A percentile compares a stretch with the other conserved stretches of the same genome.
Conservation (phyloP, 2,113 vertebrate genomes). For the Orthonyx spaldingii region DNA sequence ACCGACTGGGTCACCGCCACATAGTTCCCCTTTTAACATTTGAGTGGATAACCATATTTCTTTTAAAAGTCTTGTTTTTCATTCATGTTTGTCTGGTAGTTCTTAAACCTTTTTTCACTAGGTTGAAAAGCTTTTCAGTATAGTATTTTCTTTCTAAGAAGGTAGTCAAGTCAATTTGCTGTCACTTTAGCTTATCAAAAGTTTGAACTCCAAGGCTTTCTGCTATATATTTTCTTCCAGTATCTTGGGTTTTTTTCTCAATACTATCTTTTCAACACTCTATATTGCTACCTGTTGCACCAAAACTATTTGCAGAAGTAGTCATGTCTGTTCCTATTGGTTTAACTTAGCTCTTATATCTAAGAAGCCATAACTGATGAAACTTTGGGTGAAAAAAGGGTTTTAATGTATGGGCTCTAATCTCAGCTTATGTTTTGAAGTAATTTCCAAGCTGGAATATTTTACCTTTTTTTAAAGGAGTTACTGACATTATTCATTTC, state of each 20-base stretch:
- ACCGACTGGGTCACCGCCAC: no score
- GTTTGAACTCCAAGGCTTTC: not conserved
- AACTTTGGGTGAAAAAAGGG: not conserved
- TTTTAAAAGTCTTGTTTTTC: not conserved
- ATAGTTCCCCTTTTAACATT: not conserved
- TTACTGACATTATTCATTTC: not conserved
- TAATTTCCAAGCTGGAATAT: not conserved
- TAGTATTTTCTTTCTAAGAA: not conserved
- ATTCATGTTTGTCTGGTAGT: not conserved
- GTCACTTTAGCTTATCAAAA: not conserved
- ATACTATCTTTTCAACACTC: not conserved
- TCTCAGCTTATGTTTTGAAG: not conserved
- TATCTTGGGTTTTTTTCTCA: not conserved
- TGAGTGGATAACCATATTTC: not conserved
- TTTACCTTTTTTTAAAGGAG: not conserved
- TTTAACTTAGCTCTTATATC: not conserved
- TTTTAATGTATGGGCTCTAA: not conserved
- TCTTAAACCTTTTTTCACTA: not conserved
- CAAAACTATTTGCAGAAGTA: not conserved
- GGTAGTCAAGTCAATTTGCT: not conserved
- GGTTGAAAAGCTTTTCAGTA: not conserved
- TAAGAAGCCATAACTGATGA: not conserved
- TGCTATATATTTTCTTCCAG: not conserved
- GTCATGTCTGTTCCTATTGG: not conserved
- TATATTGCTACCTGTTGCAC: not conserved